phyloP scores from a whole-genome alignment of 2,797 vertebrate genomes.

The Sphaeramia orbicularis region DNA sequence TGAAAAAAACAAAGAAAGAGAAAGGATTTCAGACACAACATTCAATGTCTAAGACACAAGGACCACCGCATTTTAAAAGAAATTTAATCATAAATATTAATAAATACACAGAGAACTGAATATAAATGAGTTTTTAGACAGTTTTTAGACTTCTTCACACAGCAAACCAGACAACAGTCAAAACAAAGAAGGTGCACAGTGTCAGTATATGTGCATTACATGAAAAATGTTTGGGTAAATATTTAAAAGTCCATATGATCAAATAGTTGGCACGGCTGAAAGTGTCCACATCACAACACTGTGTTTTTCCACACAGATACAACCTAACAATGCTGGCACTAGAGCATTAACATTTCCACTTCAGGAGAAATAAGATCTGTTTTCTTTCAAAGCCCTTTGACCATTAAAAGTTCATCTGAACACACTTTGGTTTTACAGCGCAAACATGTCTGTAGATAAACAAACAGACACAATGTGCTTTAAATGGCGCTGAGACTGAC shows the following conservation, averaged over 20 bases:
- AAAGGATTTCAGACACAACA: no score
- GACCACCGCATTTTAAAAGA: constrained; percentile 10
- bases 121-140: constrained; percentile 28
- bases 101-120: constrained; percentile 62
- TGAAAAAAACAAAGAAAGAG: not conserved
- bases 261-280: not conserved
- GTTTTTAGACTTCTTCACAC: not conserved
- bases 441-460: no score
- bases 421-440: no score
- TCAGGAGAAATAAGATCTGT: not conserved
- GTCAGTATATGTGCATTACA: not conserved
- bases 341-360: no score
- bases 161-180: constrained; percentile 11
- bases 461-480: no score
- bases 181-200: not conserved
- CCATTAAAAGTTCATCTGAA: not conserved
- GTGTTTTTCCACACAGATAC: no score
- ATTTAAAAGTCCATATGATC: not conserved
- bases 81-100: constrained; percentile 48
- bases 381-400: not conserved
- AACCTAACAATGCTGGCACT: no score
- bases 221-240: not conserved
- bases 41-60: not conserved
- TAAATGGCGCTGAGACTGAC: no score
- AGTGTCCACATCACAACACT: no score